Conservation (phyloP, 2,113 vertebrate genomes). For the Amazona vittata region DNA sequence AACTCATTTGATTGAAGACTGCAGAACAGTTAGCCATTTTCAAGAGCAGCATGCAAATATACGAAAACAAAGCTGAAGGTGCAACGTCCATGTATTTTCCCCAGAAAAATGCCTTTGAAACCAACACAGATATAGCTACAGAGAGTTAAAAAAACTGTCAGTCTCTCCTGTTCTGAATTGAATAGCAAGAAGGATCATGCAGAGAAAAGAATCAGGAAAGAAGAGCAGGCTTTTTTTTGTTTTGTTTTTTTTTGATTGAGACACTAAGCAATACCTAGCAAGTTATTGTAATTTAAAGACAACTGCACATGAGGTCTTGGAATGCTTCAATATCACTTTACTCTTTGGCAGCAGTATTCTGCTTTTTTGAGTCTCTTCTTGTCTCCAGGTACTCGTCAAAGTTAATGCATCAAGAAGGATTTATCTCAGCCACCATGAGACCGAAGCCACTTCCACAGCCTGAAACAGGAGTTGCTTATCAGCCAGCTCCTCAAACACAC, state of each 20-base stretch:
- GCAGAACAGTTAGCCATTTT: slow-evolving; percentile 12
- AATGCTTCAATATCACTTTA: neutral
- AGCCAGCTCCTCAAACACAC: neutral
- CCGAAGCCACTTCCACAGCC: neutral
- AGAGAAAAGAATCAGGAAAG: neutral
- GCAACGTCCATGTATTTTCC: rapidly evolving
- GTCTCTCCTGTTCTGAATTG: neutral
- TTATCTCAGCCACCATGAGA: neutral
- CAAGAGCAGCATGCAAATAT: neutral
- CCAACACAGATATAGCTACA: neutral
- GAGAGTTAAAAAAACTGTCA: neutral
- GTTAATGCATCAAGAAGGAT: neutral
- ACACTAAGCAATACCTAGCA: neutral
- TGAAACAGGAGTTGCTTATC: neutral
- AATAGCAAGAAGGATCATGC: neutral
- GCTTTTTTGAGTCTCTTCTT: neutral
- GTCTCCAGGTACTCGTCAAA: neutral
- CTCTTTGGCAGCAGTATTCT: neutral
- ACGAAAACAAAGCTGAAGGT: neutral
- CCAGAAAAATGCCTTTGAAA: neutral
- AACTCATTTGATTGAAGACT: slow-evolving; percentile 24
- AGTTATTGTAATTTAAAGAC: neutral
- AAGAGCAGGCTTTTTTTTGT: neutral
- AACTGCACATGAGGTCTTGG: neutral
- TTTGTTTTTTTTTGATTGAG: neutral